Conservation (phyloP, 2,888 invertebrate species). For the Pocota personata region DNA sequence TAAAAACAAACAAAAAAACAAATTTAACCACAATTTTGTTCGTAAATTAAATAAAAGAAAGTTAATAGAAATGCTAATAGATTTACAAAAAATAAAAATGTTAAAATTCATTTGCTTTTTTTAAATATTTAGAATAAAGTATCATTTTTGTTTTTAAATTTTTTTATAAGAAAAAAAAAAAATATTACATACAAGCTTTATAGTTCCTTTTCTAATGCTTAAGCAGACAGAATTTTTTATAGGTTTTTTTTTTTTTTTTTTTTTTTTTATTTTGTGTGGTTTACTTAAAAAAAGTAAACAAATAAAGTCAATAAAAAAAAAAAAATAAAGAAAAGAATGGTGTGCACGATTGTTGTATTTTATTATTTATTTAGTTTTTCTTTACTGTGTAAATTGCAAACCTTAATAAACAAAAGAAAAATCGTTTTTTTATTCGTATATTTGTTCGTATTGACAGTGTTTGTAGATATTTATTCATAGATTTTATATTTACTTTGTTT, state of each 20-base stretch:
- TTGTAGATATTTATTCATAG: neutral
- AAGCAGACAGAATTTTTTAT: neutral
- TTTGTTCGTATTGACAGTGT: slow-evolving; percentile 9
- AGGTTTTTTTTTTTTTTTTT: neutral
- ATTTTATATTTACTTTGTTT: neutral
- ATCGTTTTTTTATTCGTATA: neutral
- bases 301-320: neutral
- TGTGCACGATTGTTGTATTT: slow-evolving; percentile 13
- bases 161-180: neutral
- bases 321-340: slow-evolving; percentile 12
- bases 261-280: slow-evolving; percentile 18
- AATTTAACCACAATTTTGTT: slow-evolving; percentile 5
- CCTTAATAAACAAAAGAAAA: neutral
- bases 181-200: neutral
- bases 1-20: slow-evolving; percentile 17
- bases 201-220: neutral
- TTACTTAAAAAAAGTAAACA: neutral
- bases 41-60: slow-evolving; percentile 11
- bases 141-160: neutral
- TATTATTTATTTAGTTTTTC: slow-evolving; percentile 1
- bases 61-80: neutral
- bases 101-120: slow-evolving; percentile 17
- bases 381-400: neutral
- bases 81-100: neutral
- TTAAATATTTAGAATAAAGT: slow-evolving; percentile 2